phyloP scores from a whole-genome alignment of 2,113 vertebrate species.

The Mesocricetus auratus region DNA sequence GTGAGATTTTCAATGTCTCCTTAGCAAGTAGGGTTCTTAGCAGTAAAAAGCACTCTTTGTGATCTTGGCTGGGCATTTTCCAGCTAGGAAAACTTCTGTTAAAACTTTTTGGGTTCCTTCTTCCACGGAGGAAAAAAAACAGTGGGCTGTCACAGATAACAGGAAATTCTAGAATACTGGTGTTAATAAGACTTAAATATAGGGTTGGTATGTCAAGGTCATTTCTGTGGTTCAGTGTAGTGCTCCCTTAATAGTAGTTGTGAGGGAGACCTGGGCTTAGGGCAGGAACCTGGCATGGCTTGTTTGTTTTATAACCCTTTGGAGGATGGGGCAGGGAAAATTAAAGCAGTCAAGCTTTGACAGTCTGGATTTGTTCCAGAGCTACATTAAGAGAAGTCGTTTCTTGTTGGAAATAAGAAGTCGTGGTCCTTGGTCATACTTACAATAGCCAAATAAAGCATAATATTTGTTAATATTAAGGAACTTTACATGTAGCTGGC shows the following conservation, averaged over 20 bases:
- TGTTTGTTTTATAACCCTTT: slow-evolving; percentile 48
- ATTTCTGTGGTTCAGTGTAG: background rate
- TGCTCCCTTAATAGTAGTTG: background rate
- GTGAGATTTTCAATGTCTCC: slow-evolving; percentile 55
- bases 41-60: background rate
- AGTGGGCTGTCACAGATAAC: background rate
- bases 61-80: background rate
- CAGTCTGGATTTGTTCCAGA: slow-evolving; percentile 56
- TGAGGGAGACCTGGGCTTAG: background rate
- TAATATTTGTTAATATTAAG: slow-evolving; percentile 18
- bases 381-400: slow-evolving; percentile 21
- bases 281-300: slow-evolving; percentile 1
- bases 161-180: slow-evolving; percentile 12
- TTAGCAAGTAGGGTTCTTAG: slow-evolving; percentile 3
- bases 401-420: slow-evolving; percentile 62
- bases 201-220: background rate
- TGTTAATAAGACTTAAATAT: background rate
- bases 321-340: background rate
- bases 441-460: slow-evolving; percentile 3
- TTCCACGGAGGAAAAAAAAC: background rate
- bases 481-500: slow-evolving; percentile 7
- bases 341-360: slow-evolving; percentile 23
- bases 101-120: background rate
- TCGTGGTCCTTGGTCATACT: background rate
- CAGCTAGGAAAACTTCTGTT: background rate